These are phyloP conservation scores for Heliconius erato DNA, from an alignment of 2,888 invertebrate species.

Conservation along the genomic window DNA sequence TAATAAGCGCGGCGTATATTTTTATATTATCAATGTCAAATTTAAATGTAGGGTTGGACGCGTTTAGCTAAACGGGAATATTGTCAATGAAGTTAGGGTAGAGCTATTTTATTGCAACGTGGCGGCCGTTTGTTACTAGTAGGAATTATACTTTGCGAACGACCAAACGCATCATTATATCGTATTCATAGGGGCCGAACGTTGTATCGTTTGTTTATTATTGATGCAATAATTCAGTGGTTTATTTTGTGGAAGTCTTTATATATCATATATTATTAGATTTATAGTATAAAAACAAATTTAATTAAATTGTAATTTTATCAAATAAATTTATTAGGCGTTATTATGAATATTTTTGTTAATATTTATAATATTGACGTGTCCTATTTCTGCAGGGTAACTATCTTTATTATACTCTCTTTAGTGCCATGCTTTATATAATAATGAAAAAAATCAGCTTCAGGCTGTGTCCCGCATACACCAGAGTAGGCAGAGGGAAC, in stretches of 20 bases:
- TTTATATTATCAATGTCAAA: slow-evolving; percentile 63
- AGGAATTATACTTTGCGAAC: slow-evolving; percentile 81
- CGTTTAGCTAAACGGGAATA: slow-evolving; percentile 75
- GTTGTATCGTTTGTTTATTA: slow-evolving; percentile 76
- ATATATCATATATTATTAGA: no score
- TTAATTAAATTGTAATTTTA: no score
- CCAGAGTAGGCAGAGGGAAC: no score
- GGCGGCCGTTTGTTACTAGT: slow-evolving; percentile 77
- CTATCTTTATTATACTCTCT: no score
- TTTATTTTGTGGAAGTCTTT: no score
- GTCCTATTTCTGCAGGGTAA: neutral
- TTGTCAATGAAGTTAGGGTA: slow-evolving; percentile 80
- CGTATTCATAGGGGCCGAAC: slow-evolving; percentile 77
- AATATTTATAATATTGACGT: neutral
- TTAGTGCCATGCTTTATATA: no score
- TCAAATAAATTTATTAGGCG: neutral
- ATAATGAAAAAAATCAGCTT: no score
- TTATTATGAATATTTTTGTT: neutral
- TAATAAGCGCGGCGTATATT: slow-evolving; percentile 72
- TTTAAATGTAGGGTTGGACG: slow-evolving; percentile 60
- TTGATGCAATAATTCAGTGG: neutral
- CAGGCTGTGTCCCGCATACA: no score
- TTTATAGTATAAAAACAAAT: no score
- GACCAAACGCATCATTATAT: slow-evolving; percentile 78
- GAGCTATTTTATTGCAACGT: slow-evolving; percentile 80